These are phyloP conservation scores for Cyrtorhinus lividipennis DNA, from an alignment of 1,140 invertebrate species.

Conservation along the genomic window DNA sequence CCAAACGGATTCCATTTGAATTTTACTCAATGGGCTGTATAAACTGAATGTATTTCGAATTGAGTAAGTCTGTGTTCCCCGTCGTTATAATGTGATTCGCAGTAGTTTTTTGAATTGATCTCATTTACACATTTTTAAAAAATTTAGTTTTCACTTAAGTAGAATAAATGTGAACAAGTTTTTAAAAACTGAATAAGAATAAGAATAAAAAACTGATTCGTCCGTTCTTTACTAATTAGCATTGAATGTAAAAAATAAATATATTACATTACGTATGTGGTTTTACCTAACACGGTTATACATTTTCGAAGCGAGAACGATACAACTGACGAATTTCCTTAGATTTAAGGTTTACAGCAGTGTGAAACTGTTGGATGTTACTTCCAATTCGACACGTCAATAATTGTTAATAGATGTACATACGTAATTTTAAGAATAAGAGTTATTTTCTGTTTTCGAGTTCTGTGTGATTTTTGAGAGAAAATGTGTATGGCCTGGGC, in stretches of 20 bases:
- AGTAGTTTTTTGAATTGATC: not conserved
- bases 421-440: not conserved
- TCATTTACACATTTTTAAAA: not conserved
- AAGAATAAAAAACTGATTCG: not conserved
- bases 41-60: no score
- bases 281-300: not conserved
- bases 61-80: no score
- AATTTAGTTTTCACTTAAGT: no score
- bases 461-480: not conserved
- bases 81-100: not conserved
- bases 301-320: not conserved
- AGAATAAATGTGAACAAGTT: not conserved
- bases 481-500: not conserved
- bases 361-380: not conserved
- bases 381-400: not conserved
- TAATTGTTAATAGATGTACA: conserved; percentile 3
- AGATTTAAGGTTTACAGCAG: not conserved
- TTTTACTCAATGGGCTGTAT: no score
- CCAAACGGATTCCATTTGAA: no score
- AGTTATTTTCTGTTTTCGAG: not conserved
- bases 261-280: not conserved
- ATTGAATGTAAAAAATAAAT: not conserved
- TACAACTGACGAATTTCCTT: conserved; percentile 3
- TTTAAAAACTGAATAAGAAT: not conserved
- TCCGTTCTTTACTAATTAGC: conserved; percentile 1